Base-by-base conservation (phyloP, 2,888 invertebrate genomes). In the Brachypalpus laphriformis region DNA sequence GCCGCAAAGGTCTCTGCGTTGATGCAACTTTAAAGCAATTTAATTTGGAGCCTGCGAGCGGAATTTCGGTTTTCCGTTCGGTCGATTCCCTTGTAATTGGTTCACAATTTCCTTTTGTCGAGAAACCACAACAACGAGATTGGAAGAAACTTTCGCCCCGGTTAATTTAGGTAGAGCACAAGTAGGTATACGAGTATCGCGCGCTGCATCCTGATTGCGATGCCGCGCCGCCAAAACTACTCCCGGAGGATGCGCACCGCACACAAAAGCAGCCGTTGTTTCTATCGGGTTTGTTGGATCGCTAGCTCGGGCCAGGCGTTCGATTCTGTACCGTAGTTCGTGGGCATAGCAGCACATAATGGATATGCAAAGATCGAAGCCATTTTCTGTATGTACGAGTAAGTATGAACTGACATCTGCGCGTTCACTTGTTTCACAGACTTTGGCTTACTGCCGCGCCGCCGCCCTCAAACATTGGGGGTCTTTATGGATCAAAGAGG, bases 401-500 rank as follows among this genome's bases (percentile, higher is more conserved):
- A n/a, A n/a, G n/a, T n/a, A 81, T 75, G 22, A 76, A 81, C 85
- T 85, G 85, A 85, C 85, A 85, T 85, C 85, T 85, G 85, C 71
- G 85, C 85, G 85, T 76, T 85, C 85, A 85, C 85, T 85, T 85
- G 85, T 85, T 85, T 51, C 75, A 71, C 42, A 81, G 75, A 85
- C 49, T 56, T 80, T 59, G 18, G 56, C 59, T 65, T 59, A 51
- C 66, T 25, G 37, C 68, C 65, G 51, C 68, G 54, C 71, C 42
- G 47, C 81, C 80, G 37, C 75, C 85, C 57, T 74, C 74, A 75
- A 85, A 81, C 81, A 81, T 76, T 89, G 88, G 90, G 89, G 90
- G 91, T 90, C 90, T 91, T 90, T 89, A 90, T 89, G 90, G 91
- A 90, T 90, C 90, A 90, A 91, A 91, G 90, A 91, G 91, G 90